Evolutionary conservation across 2,797 vertebrate species (phyloP).

Genomic region (Mus caroli): DNA sequence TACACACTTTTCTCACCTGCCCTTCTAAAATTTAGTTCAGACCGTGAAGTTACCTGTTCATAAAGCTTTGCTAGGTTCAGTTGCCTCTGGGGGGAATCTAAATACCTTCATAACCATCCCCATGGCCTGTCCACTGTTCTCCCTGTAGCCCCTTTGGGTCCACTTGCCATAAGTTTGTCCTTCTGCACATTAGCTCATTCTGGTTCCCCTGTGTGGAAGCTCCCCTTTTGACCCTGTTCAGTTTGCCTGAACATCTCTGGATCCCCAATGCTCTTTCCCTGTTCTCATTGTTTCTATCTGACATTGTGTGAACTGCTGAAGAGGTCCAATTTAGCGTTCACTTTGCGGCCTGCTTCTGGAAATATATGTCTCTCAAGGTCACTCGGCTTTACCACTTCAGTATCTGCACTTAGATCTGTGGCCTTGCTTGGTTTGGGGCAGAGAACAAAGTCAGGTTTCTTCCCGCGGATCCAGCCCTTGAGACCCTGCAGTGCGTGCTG

Average conservation of each 20-base stretch:
- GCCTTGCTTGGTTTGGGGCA: not conserved
- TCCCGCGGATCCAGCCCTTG: not conserved
- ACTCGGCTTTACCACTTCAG: not conserved
- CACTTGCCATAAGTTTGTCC: not conserved
- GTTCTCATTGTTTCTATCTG: not conserved
- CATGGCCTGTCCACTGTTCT: not conserved
- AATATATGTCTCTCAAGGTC: not conserved
- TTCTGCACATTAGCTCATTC: not conserved
- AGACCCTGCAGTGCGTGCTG: not conserved
- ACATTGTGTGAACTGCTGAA: not conserved
- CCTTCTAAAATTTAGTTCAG: slow-evolving; percentile 23
- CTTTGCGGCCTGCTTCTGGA: slow-evolving; percentile 12
- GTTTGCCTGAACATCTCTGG: not conserved
- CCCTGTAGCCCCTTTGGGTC: no score
- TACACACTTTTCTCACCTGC: not conserved
- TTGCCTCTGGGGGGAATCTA: not conserved
- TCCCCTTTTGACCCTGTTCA: not conserved
- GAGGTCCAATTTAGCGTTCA: not conserved
- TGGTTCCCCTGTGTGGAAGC: not conserved
- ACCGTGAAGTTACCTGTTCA: not conserved
- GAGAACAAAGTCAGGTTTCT: slow-evolving; percentile 7
- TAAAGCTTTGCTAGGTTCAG: not conserved
- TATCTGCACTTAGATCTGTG: slow-evolving; percentile 1
- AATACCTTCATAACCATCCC: not conserved
- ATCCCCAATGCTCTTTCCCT: not conserved